phyloP scores from a whole-genome alignment of 2,113 vertebrate genomes.

The Sinocyclocheilus rhinocerous region DNA sequence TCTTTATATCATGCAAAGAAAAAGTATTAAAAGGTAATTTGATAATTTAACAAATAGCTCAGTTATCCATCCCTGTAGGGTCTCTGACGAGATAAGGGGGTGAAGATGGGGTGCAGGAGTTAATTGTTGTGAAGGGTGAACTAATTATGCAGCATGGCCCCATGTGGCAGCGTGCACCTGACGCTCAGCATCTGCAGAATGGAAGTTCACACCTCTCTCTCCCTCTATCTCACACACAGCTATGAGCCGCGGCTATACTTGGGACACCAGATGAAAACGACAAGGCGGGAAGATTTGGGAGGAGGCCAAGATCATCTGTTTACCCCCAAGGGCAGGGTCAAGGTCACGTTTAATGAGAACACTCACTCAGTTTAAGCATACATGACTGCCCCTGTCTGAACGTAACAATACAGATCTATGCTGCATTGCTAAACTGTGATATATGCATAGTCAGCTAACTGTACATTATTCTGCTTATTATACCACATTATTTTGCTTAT shows the following conservation, averaged over 20 bases:
- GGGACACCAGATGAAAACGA: slow-evolving; percentile 27
- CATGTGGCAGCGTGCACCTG: slow-evolving; percentile 44
- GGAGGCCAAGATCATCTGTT: slow-evolving; percentile 46
- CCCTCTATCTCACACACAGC: slow-evolving; percentile 15
- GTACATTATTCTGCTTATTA: background rate
- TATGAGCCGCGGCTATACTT: slow-evolving; percentile 37
- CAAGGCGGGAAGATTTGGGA: slow-evolving; percentile 35
- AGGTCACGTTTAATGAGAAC: slow-evolving; percentile 49
- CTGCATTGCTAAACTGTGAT: slow-evolving; percentile 26
- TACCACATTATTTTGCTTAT: background rate
- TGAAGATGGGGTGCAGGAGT: slow-evolving; percentile 39
- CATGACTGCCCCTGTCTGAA: background rate
- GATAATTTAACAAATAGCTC: slow-evolving; percentile 15
- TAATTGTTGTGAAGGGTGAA: slow-evolving; percentile 55
- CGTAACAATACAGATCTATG: slow-evolving; percentile 3
- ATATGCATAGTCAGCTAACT: background rate
- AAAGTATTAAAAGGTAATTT: background rate
- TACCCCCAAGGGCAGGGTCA: slow-evolving; percentile 45
- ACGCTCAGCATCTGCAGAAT: slow-evolving; percentile 52
- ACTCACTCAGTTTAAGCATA: slow-evolving; percentile 38
- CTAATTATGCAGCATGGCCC: slow-evolving; percentile 52
- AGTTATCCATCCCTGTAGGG: background rate
- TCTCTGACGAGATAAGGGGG: slow-evolving; percentile 25
- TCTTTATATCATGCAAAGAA: background rate
- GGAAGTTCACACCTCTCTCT: slow-evolving; percentile 47